phyloP scores from a whole-genome alignment of 2,888 invertebrate genomes.

The Limenitis arthemis region DNA sequence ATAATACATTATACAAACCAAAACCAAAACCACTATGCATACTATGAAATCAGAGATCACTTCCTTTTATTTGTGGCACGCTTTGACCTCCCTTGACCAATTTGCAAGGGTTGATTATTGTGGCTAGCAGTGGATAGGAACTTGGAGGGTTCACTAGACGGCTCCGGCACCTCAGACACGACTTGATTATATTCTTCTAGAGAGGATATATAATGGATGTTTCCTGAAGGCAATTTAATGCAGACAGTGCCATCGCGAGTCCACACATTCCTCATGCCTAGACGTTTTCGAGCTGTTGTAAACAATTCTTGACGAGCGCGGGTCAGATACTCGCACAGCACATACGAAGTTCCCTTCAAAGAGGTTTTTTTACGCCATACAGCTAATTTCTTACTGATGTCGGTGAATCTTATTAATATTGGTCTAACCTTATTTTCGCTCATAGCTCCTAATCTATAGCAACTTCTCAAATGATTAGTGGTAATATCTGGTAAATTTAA shows the following conservation, averaged over 20 bases:
- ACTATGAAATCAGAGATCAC: too few species aligned
- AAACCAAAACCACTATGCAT: too few species aligned
- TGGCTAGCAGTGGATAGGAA: too few species aligned
- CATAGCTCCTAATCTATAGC: not conserved
- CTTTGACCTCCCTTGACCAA: too few species aligned
- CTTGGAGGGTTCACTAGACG: too few species aligned
- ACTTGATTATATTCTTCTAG: too few species aligned
- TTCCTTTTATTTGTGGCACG: too few species aligned
- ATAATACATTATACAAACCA: too few species aligned
- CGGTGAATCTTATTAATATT: not conserved
- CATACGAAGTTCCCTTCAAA: not conserved
- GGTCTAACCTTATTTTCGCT: not conserved
- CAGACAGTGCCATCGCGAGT: not conserved
- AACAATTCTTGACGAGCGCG: not conserved
- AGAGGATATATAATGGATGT: too few species aligned
- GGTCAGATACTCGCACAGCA: not conserved
- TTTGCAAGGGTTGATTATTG: too few species aligned
- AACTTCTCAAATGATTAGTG: not conserved
- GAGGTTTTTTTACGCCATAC: not conserved
- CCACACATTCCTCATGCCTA: not conserved
- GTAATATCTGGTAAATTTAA: not conserved
- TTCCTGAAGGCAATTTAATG: too few species aligned
- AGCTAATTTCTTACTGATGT: not conserved
- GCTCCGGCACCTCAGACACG: too few species aligned
- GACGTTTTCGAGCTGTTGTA: not conserved